Percentiles rank a stretch among this genome's conserved stretches.
Evolutionary conservation across 2,113 vertebrate species (phyloP).

Genomic region (Parus major): DNA sequence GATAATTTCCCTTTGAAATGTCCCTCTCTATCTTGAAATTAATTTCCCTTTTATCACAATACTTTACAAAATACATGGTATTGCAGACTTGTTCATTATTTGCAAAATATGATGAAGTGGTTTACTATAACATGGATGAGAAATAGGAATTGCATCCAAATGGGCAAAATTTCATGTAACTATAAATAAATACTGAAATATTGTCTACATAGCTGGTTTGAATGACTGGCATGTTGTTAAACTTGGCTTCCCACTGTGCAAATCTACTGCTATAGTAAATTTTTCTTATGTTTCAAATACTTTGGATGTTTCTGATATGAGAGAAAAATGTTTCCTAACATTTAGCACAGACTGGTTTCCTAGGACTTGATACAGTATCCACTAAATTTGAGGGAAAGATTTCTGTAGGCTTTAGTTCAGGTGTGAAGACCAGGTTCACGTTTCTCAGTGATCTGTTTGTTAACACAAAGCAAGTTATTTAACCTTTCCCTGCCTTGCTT

Average conservation of each 20-base stretch:
- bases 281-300: not conserved
- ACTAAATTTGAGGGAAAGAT: not conserved
- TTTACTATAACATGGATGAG: not conserved
- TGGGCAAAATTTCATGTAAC: not conserved
- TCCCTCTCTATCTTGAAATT: not conserved
- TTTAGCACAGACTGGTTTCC: not conserved
- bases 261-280: not conserved
- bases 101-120: not conserved
- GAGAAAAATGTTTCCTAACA: not conserved
- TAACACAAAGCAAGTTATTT: not conserved
- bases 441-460: not conserved
- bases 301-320: not conserved
- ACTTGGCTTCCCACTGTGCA: not conserved
- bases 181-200: not conserved
- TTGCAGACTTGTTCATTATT: not conserved
- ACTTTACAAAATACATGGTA: not conserved
- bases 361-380: not conserved
- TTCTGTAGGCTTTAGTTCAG: not conserved
- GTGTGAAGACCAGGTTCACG: not conserved
- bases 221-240: not conserved
- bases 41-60: not conserved
- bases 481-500: not conserved
- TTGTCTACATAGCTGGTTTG: not conserved
- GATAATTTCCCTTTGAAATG: not conserved
- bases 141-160: slow-evolving; percentile 3